Conservation (phyloP, 2,888 invertebrate species). For the Parnassius orleans region DNA sequence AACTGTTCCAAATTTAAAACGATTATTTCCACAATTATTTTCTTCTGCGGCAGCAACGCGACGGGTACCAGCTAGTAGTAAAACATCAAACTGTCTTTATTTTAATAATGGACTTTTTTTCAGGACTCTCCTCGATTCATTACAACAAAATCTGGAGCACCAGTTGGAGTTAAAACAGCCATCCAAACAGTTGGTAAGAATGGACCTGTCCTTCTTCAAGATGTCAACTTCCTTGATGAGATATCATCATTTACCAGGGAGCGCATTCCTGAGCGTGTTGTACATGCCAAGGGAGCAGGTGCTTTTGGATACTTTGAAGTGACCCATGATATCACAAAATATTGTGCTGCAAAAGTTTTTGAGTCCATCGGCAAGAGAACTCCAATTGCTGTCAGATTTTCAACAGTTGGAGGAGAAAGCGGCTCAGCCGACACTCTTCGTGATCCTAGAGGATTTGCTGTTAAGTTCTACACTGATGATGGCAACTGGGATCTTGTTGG, state of each 20-base stretch:
- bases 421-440: constrained; percentile 95
- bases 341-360: constrained; percentile 89
- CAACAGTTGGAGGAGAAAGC: constrained; percentile 93
- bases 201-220: constrained; percentile 94
- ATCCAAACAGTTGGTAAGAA: constrained; percentile 91
- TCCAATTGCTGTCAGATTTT: constrained; percentile 89
- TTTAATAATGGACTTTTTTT: constrained; percentile 34
- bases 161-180: constrained; percentile 88
- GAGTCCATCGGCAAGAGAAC: constrained; percentile 89
- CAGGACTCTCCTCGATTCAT: constrained; percentile 82
- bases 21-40: too few species aligned
- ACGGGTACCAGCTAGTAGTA: too few species aligned
- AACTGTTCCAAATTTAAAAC: too few species aligned
- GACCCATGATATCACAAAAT: constrained; percentile 91
- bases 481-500: constrained; percentile 97
- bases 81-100: neutral
- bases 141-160: constrained; percentile 91
- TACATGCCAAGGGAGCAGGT: constrained; percentile 97
- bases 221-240: constrained; percentile 89
- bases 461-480: constrained; percentile 96
- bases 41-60: too few species aligned
- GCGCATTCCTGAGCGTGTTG: constrained; percentile 97
- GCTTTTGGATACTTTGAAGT: constrained; percentile 94
- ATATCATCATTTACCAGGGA: constrained; percentile 93
- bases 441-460: constrained; percentile 95